Evolutionary conservation across 2,888 invertebrate genomes (phyloP), one percentile per base, ranked within the genome.

Genomic region (Dolomedes plantarius): DNA sequence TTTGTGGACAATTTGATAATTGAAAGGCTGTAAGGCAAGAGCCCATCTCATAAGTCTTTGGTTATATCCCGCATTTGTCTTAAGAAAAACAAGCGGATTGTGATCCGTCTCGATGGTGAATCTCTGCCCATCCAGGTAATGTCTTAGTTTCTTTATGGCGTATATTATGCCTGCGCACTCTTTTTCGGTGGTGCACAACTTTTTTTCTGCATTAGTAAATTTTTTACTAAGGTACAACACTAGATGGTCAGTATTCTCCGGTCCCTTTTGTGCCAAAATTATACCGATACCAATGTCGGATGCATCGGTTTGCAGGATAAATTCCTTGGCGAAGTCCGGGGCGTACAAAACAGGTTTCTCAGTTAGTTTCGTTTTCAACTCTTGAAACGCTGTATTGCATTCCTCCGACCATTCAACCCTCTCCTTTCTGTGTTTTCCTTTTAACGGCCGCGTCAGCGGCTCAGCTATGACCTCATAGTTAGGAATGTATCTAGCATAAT

Each of bases 31-130:
- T 31, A 65, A 29, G 5, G 39, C 31, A 27, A 75, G 29, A 6
- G 65, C 1, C 65, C 41, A 75, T 11, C 75, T 39, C n/a, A 75
- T 19, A 5, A 75, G 31, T 28, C 75, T 19, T 1, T 65, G 41
- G 13, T 75, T 67, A 1, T 39, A n/a, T 7, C 62, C 41, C 0
- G 32, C 32, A 13, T 36, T 64, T 16, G 36, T 64, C 19, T 74
- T 32, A 23, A 75, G n/a, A 65, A 28, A 75, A n/a, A 65, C 65
- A 9, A 46, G 31, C 5, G 69, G 73, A 11, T 69, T 41, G 36
- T 46, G 62, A 50, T 64, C 62, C 27, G 64, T 75, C 67, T 75
- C 32, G 19, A 75, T 75, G 1, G 5, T 6, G 65, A 75, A 75
- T 19, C 28, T 65, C 19, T 39, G 32, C 13, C 67, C 65, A 5